Base-by-base conservation (phyloP, 2,888 invertebrate species). In the Hypsopygia costalis region DNA sequence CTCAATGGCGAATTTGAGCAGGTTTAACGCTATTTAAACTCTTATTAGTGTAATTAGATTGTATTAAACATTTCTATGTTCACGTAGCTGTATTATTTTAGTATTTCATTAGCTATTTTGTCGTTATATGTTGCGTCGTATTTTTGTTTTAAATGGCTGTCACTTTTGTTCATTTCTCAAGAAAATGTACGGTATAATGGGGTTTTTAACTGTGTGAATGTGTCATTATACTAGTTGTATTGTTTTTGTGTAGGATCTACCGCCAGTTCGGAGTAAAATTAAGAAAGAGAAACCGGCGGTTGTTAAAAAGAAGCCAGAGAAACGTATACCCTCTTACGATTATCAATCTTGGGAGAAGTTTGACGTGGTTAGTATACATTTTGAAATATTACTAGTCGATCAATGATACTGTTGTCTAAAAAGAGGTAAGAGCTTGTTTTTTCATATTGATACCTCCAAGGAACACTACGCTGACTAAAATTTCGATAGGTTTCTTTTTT, bases 271-370 rank as follows among this genome's bases (percentile, higher is more conserved):
- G 55, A 90, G 82, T 52, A 90, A 89, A 52, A 69, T 62, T 38
- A 87, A 76, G 49, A 82, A 79, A 49, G 83, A 83, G 34, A 78
- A 70, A n/a, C 73, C 77, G 6, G 53, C 76, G 2, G 61, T 65
- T 27, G 63, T 55, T 0, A 63, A 61, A 40, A 82, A 81, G 49
- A 69, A 65, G 37, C 55, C 58, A 0, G 77, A 75, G 22, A 88
- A 90, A 51, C 81, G 90, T 52, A 92, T 93, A 27, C 76, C 85
- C 41, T 79, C 91, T 0, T 90, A 82, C 39, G 94, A 95, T 76
- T 95, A 95, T 75, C 56, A 83, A 22, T 88, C 93, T 34, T 95
- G 95, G 95, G 94, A 95, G 25, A 93, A 93, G 60, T 95, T 93
- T 90, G 94, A 95, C 90, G 94, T 90, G 63, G 94, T 94, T 77